Evolutionary conservation across 2,113 vertebrate species (phyloP), one percentile per base, ranked within the genome.

Genomic region (Colaptes auratus): DNA sequence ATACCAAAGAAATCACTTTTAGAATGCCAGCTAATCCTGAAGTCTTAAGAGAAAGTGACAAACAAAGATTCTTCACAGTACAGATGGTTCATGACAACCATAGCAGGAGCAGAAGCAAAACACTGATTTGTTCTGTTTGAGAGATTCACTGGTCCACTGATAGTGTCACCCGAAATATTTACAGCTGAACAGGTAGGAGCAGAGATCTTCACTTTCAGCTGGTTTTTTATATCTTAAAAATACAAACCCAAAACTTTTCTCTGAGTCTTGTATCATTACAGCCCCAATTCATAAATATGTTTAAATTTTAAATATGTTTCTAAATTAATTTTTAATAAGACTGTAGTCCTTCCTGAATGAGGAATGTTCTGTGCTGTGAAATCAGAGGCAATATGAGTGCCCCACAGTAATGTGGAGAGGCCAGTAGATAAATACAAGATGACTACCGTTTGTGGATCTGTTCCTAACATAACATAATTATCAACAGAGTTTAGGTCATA

Each of bases 241-340:
- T 11, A 6, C 23, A 52, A 44, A 44, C 14, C 42, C 28, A 88
- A 89, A 93, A 72, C 31, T 81, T 93, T 67, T 71, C 27, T 44
- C 28, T 56, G 50, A 71, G 55, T 86, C 60, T 78, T 90, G 31
- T 89, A 82, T 90, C 86, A 73, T 39, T 84, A 39, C 58, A 88
- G 18, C 20, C 10, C 10, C 86, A 94, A 94, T 79, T 91, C 71
- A 95, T 76, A 96, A 95, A 85, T 52, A 92, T 81, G 30, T 90
- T 96, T 94, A 96, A 95, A 93, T 89, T 95, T 97, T 97, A 96
- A 97, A 77, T 73, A 88, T 75, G 17, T 7, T 80, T 75, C 66
- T 80, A 65, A 72, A 88, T 96, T 80, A 93, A 96, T 95, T 93
- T 96, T 96, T 96, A 86, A 96, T 92, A 80, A 84, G 53, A 48